Evolutionary conservation across 2,888 invertebrate genomes (phyloP).

Genomic region (Spisula subtruncata): DNA sequence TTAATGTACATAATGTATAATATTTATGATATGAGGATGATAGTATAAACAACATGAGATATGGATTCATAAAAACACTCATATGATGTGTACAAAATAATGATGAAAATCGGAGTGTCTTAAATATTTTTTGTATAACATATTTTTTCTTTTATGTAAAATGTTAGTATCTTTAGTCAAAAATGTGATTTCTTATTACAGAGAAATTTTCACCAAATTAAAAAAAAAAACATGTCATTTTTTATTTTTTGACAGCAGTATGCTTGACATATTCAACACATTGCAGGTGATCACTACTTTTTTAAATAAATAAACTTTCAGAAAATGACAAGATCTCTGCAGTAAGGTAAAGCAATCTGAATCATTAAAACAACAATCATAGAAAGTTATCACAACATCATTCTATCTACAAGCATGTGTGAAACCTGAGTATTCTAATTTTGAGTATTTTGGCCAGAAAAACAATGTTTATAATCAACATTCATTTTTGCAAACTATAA

Average conservation of each 20-base stretch:
- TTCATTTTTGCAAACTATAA: background rate
- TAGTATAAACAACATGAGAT: background rate
- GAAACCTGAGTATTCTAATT: background rate
- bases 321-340: too few species aligned
- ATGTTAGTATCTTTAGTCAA: background rate
- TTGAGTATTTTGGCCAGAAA: constrained; percentile 7
- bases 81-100: background rate
- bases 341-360: too few species aligned
- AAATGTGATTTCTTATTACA: background rate
- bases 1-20: background rate
- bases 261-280: too few species aligned
- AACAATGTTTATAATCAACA: background rate
- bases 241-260: too few species aligned
- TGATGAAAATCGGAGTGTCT: too few species aligned
- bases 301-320: too few species aligned
- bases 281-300: too few species aligned
- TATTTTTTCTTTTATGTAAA: too few species aligned
- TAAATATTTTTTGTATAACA: too few species aligned
- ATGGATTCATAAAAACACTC: background rate
- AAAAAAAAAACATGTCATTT: background rate
- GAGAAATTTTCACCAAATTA: background rate
- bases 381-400: background rate
- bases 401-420: background rate
- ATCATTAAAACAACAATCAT: too few species aligned
- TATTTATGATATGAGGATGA: background rate